Evolutionary conservation across 2,113 vertebrate species (phyloP), one percentile per base, ranked within the genome.

Genomic region (Microcebus jonahi): DNA sequence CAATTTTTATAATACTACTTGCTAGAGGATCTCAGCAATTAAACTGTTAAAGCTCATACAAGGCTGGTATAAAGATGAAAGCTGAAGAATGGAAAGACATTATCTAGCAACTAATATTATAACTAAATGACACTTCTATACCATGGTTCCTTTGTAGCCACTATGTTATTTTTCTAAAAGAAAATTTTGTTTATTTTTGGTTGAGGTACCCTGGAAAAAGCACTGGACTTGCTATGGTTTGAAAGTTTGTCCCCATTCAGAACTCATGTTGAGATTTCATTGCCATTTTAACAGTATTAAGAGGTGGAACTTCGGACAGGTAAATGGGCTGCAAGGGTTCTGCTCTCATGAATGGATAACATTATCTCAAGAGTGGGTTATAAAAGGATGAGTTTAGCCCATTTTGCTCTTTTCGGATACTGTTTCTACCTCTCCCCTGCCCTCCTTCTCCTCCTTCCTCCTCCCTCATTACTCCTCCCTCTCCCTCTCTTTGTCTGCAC

Each of bases 1-100:
- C 53, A 83, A 84, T 83, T 90, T 73, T 75, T 97, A 42, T 88
- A 96, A 59, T n/a, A 91, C 45, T 29, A 68, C 29, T 82, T 91
- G 36, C 55, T 82, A 95, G 48, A 93, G 34, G 27, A 82, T 42
- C 48, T 94, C 77, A 86, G 61, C 87, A 75, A 88, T 83, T 91
- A 91, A 95, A 91, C 25, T 95, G 87, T 36, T 94, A 88, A 5
- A 87, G 73, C n/a, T 96, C 76, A 88, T 17, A 89, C 10, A 93
- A 92, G 17, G 27, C 29, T 95, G n/a, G 42, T 36, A 79, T 29
- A 68, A 63, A 63, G 65, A 88, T 31, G 20, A 90, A 94, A 71
- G 13, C 1, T 77, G n/a, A 93, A 86, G 36, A 94, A 94, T 34
- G 5, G 50, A 90, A 79, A 55, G 36, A 34, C 9, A 63, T 50